Conservation (phyloP, 2,113 vertebrate genomes). For the Ictalurus furcatus region DNA sequence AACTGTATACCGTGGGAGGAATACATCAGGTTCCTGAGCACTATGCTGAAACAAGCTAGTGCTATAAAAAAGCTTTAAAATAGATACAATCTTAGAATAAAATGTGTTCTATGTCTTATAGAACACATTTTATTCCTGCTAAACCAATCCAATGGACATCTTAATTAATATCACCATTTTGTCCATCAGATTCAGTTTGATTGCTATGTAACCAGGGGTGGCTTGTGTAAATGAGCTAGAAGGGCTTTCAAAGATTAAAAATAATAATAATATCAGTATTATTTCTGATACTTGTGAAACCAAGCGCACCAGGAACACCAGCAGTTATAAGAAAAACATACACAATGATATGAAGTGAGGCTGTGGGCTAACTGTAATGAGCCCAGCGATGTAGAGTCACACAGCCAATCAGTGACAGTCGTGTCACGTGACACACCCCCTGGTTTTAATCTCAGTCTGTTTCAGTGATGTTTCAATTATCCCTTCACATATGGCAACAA, state of each 20-base stretch:
- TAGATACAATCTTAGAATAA: not conserved
- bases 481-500: no score
- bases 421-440: no score
- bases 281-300: not conserved
- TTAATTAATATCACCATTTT: not conserved
- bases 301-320: no score
- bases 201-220: not conserved
- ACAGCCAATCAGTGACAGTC: no score
- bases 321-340: not conserved
- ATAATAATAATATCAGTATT: not conserved
- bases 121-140: not conserved
- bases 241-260: no score
- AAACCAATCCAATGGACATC: not conserved
- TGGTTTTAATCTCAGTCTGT: no score
- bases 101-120: no score
- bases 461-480: no score
- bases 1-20: constrained; percentile 6
- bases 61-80: not conserved
- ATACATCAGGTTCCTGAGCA: not conserved
- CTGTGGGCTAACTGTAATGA: not conserved
- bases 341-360: not conserved
- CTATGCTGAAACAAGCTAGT: not conserved
- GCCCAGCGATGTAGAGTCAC: no score
- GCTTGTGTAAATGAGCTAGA: not conserved
- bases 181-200: not conserved